phyloP scores from a whole-genome alignment of 37 sponge, comb jelly and placozoan genomes.

The Axinella damicornis region DNA sequence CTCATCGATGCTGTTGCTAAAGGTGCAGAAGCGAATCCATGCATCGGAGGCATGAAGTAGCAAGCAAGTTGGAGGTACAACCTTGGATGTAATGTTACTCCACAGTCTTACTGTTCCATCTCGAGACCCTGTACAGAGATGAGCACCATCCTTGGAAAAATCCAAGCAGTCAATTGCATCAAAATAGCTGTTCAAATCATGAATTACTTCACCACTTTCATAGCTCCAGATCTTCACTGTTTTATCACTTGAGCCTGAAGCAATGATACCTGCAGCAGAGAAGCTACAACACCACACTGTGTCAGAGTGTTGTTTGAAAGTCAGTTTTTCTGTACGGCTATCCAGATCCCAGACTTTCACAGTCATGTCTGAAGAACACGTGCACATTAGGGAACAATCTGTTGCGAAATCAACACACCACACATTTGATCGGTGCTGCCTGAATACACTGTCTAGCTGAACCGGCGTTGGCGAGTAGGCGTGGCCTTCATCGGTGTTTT shows the following conservation, averaged over 20 bases:
- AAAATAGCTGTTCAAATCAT: neutral
- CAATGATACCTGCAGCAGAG: neutral
- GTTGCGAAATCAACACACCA: constrained; percentile 19
- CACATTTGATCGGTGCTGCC: constrained; percentile 26
- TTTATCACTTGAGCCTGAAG: constrained; percentile 27
- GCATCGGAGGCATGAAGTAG: too few relatives aligned
- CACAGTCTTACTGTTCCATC: too few relatives aligned
- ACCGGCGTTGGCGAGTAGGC: neutral
- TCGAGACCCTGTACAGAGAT: constrained; percentile 8
- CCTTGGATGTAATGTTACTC: too few relatives aligned
- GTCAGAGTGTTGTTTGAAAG: constrained; percentile 8
- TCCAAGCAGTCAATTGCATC: constrained; percentile 5
- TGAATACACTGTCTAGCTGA: neutral
- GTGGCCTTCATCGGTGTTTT: neutral
- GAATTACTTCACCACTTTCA: constrained; percentile 25
- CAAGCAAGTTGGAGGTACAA: too few relatives aligned
- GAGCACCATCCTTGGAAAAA: constrained; percentile 13
- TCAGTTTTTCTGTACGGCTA: neutral
- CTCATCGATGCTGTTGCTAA: neutral
- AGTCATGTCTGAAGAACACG: constrained; percentile 40
- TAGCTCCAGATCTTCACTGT: constrained; percentile 22
- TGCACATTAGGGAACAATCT: constrained; percentile 7
- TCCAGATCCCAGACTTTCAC: constrained; percentile 8
- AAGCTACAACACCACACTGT: constrained; percentile 46
- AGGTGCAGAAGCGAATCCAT: too few relatives aligned